Evolutionary conservation across 64 coral and sea anemone species (phyloP), one percentile per base, ranked within the genome.

Genomic region (Montipora cactus): DNA sequence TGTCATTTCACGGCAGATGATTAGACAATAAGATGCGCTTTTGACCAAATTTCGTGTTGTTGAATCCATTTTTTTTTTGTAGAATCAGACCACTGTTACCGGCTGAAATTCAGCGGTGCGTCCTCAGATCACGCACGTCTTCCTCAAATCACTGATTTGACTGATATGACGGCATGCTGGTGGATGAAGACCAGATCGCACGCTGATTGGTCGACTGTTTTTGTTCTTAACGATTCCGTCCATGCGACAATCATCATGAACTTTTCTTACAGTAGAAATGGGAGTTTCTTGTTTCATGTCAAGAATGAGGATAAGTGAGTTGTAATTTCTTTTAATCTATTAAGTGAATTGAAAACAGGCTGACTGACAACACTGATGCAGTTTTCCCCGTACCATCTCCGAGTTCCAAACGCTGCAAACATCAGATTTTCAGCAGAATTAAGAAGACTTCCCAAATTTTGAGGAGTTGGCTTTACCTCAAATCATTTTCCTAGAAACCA

Each of bases 81-180:
- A 91, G 89, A 91, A 81, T 59, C 78, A 71, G 50, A 91, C 5
- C 82, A 79, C 78, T 67, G 22, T 73, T 91, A 91, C 55, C 10
- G 67, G 14, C 51, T 91, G 66, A 81, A 37, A 4, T 91, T 91
- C 23, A 91, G 80, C 14, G 71, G 18, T 8, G 44, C 44, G 44
- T 48, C 20, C 77, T 71, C 78, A 8, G 80, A 67, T 11, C 74
- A 23, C 77, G 19, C 72, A 28, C 80, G 50, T 1, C 78, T 82
- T 28, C 78, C 59, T 15, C 16, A 53, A 6, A 91, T 55, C 18
- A 91, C 89, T 48, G 89, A 72, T 23, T 55, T 91, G 13, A 16
- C 70, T 16, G 46, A 44, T 11, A 61, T 81, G 5, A 53, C 53
- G 11, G 77, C 89, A 22, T 91, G 89, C 48, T 91, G 89, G 89